Evolutionary conservation across 2,888 invertebrate genomes (phyloP).

Genomic region (Sarcophaga rosellei): DNA sequence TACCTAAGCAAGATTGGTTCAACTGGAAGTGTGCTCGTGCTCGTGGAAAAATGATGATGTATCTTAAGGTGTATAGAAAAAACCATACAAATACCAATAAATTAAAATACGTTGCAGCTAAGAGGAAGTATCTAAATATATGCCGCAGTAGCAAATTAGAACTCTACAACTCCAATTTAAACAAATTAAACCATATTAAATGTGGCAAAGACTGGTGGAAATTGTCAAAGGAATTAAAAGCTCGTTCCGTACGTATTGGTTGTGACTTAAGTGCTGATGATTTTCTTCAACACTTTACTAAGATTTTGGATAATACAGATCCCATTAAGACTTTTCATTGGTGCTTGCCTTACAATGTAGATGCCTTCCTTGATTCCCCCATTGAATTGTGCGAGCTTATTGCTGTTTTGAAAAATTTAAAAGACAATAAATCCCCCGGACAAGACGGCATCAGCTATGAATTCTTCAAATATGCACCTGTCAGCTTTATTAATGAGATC

Average conservation of each 20-base stretch:
- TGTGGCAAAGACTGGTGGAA: too few species aligned
- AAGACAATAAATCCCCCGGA: neutral
- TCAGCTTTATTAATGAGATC: neutral
- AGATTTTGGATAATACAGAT: constrained; percentile 8
- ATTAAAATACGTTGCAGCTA: neutral
- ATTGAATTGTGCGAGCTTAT: too few species aligned
- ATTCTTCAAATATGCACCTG: constrained; percentile 5
- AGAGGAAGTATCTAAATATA: too few species aligned
- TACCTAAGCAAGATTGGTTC: neutral
- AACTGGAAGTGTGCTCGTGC: constrained; percentile 9
- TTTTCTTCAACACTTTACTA: constrained; percentile 14
- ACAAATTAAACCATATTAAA: too few species aligned
- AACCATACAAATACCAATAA: neutral
- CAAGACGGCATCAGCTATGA: neutral
- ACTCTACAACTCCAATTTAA: neutral
- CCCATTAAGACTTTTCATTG: constrained; percentile 4
- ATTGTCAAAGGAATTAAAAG: too few species aligned
- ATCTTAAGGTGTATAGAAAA: neutral
- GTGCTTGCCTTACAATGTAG: constrained; percentile 3
- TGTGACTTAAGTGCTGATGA: constrained; percentile 6
- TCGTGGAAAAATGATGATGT: neutral
- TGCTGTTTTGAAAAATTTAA: neutral
- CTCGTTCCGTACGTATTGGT: neutral
- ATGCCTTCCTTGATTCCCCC: too few species aligned
- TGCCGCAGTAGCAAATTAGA: too few species aligned